Percentiles rank a stretch among this genome's conserved stretches.
phyloP scores from a whole-genome alignment of 2,797 vertebrate species.

The Dipus sagitta region DNA sequence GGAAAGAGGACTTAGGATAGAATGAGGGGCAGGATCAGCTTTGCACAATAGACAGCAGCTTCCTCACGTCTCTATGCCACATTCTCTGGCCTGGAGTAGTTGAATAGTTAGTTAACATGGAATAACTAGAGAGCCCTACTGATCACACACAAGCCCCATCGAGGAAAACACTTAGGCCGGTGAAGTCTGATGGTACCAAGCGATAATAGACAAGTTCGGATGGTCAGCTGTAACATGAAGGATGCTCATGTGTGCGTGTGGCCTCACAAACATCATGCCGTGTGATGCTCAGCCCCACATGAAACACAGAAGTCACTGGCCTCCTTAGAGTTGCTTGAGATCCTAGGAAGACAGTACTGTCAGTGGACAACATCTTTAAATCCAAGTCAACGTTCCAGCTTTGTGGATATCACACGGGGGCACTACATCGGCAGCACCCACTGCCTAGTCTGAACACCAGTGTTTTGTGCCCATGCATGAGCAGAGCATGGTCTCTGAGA shows the following conservation, averaged over 20 bases:
- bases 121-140: no score
- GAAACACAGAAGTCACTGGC: not conserved
- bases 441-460: not conserved
- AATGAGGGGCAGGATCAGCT: conserved; percentile 4
- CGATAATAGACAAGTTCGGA: not conserved
- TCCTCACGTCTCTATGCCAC: not conserved
- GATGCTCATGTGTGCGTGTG: not conserved
- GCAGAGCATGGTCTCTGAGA: not conserved
- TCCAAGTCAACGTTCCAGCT: fast-evolving
- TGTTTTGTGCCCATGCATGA: not conserved
- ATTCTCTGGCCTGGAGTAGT: not conserved
- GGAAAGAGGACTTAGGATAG: not conserved
- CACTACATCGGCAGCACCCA: no score
- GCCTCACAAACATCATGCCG: not conserved
- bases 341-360: no score
- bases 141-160: no score
- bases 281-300: not conserved
- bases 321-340: not conserved
- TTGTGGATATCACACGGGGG: not conserved
- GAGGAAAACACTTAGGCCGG: no score
- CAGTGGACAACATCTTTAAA: not conserved
- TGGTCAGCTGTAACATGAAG: not conserved
- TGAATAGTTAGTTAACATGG: no score
- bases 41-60: conserved; percentile 17
- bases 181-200: not conserved